Conservation (phyloP, 2,113 vertebrate genomes). For the Microtus montanus region DNA sequence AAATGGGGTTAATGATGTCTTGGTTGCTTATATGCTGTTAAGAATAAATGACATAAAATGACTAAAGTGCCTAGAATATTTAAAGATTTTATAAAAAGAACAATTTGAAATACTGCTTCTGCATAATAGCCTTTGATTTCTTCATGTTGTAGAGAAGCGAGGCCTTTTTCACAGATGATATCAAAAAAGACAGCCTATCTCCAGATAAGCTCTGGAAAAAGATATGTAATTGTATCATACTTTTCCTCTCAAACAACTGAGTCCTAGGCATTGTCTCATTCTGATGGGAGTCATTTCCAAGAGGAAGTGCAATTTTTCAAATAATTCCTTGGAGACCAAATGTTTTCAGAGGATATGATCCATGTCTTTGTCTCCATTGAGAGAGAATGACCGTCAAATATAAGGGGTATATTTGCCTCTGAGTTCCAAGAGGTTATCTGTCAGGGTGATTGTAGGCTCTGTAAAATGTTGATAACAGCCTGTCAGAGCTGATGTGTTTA, state of each 20-base stretch:
- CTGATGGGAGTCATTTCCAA: conserved; percentile 75
- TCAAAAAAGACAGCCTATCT: conserved; percentile 61
- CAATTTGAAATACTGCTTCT: background rate
- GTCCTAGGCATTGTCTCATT: conserved; percentile 75
- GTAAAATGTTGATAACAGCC: conserved; percentile 83
- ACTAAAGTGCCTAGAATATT: background rate
- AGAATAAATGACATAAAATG: background rate
- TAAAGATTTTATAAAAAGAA: background rate
- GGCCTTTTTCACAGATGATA: background rate
- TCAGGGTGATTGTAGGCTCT: conserved; percentile 82
- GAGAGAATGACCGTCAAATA: conserved; percentile 75
- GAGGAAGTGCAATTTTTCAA: conserved; percentile 76
- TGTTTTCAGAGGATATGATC: conserved; percentile 69
- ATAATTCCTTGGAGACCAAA: conserved; percentile 70
- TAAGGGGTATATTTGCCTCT: conserved; percentile 75
- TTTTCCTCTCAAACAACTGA: conserved; percentile 53
- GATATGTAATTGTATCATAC: conserved; percentile 33
- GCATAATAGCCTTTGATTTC: conserved; percentile 50
- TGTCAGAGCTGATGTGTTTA: conserved; percentile 80
- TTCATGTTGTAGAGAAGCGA: background rate
- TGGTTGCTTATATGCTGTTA: background rate
- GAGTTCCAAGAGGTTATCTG: conserved; percentile 81
- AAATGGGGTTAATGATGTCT: background rate
- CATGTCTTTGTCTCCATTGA: conserved; percentile 73
- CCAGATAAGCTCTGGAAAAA: conserved; percentile 72